phyloP scores from a whole-genome alignment of 2,888 invertebrate species.

The Bursaphelenchus okinawaensis region DNA sequence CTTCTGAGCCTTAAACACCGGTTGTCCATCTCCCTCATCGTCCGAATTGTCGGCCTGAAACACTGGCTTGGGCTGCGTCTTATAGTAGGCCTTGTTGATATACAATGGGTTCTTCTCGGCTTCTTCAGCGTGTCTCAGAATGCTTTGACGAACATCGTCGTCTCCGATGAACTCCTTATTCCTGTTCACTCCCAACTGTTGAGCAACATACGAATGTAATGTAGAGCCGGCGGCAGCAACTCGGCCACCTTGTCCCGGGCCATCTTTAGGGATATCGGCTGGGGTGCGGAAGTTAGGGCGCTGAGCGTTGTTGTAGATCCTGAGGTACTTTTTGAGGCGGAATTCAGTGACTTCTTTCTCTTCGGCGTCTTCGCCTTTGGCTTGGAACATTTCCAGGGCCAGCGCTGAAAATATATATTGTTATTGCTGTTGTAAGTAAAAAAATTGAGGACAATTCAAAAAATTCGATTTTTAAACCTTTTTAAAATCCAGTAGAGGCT shows the following conservation, averaged over 20 bases:
- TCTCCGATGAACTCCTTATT: conserved; percentile 51
- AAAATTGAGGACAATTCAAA: no score
- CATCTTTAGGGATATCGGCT: conserved; percentile 64
- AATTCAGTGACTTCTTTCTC: conserved; percentile 54
- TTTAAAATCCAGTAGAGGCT: no score
- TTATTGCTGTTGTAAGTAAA: no score
- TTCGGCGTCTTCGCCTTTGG: conserved; percentile 63
- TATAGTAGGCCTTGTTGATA: conserved; percentile 49
- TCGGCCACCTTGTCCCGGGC: conserved; percentile 69
- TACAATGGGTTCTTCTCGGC: conserved; percentile 50
- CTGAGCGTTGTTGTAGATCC: conserved; percentile 57
- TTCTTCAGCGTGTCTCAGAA: conserved; percentile 55
- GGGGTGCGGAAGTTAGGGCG: conserved; percentile 60
- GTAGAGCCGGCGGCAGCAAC: conserved; percentile 72
- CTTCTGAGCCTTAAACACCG: conserved; percentile 30
- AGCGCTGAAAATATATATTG: conserved; percentile 64
- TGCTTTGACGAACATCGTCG: conserved; percentile 52
- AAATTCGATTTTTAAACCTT: no score
- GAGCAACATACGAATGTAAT: conserved; percentile 87
- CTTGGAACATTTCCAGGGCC: conserved; percentile 86
- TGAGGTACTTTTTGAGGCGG: conserved; percentile 48
- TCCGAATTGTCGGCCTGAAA: conserved; percentile 46
- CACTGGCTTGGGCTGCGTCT: conserved; percentile 52
- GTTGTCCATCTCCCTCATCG: conserved; percentile 30
- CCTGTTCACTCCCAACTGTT: conserved; percentile 74